Evolutionary conservation across 2,797 vertebrate species (phyloP).

Genomic region (Microctenopoma lineatum): DNA sequence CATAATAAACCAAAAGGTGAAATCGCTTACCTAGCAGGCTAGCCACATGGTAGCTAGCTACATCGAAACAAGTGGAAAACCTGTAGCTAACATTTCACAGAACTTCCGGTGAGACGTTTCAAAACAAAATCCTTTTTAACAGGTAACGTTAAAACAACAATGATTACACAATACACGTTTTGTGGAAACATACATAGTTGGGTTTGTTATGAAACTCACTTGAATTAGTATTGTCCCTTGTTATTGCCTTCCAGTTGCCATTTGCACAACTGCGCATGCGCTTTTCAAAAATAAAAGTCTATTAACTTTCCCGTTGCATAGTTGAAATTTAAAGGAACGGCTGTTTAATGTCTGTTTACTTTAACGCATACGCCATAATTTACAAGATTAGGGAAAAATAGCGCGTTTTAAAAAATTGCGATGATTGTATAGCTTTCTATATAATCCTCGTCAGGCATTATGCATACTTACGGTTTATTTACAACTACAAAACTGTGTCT

Average conservation of each 20-base stretch:
- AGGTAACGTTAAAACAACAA: background rate
- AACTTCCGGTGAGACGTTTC: conserved; percentile 37
- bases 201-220: conserved; percentile 30
- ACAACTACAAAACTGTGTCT: background rate
- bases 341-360: background rate
- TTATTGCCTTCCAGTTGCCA: fast-evolving
- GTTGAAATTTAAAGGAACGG: background rate
- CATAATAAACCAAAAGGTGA: background rate
- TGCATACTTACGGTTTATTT: background rate
- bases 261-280: conserved; percentile 62
- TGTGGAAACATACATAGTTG: too few relatives aligned
- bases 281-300: conserved; percentile 68
- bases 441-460: background rate
- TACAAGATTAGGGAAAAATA: background rate
- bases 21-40: background rate
- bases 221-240: background rate
- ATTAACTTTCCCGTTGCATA: background rate
- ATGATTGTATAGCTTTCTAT: background rate
- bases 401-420: background rate
- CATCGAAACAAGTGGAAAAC: background rate
- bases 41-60: conserved; percentile 8
- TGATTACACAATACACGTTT: background rate
- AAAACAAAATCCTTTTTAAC: conserved; percentile 7
- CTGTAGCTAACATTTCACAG: background rate
- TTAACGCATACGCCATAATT: background rate